A percentile compares a stretch with the other conserved stretches of the same genome.
These are phyloP conservation scores for Mionectes macconnelli DNA, from an alignment of 2,113 vertebrate species.

Conservation along the genomic window DNA sequence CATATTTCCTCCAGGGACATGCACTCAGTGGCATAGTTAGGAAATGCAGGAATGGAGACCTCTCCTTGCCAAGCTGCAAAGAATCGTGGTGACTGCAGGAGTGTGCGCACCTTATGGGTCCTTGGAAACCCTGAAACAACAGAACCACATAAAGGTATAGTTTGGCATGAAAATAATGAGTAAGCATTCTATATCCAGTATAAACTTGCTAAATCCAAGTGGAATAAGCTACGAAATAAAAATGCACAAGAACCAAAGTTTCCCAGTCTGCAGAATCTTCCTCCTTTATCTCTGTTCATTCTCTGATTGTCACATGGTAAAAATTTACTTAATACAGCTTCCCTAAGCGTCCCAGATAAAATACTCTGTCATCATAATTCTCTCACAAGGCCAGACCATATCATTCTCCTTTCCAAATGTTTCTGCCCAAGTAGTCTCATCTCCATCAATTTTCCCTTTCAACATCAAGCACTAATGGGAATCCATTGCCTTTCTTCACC, in stretches of 20 bases:
- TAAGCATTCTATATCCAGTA: not conserved
- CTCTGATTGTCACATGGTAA: not conserved
- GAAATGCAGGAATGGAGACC: not conserved
- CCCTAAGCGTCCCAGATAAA: not conserved
- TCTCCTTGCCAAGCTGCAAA: not conserved
- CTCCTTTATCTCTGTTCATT: not conserved
- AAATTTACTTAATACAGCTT: not conserved
- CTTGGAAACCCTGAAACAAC: not conserved
- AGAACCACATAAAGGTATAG: not conserved
- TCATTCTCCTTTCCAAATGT: not conserved
- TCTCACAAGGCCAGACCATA: not conserved
- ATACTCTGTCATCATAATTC: not conserved
- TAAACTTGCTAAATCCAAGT: not conserved
- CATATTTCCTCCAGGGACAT: not conserved
- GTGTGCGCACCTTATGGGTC: fast-evolving
- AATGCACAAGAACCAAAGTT: not conserved
- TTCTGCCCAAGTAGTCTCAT: not conserved
- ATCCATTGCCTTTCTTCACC: not conserved
- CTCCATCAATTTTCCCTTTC: not conserved
- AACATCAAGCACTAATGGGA: not conserved
- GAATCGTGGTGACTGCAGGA: not conserved
- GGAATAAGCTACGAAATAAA: not conserved
- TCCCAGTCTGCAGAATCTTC: not conserved
- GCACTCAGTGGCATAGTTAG: not conserved
- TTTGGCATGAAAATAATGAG: not conserved